Evolutionary conservation across 92 coral and sea anemone species (phyloP).

Genomic region (Paragorgia papillata): DNA sequence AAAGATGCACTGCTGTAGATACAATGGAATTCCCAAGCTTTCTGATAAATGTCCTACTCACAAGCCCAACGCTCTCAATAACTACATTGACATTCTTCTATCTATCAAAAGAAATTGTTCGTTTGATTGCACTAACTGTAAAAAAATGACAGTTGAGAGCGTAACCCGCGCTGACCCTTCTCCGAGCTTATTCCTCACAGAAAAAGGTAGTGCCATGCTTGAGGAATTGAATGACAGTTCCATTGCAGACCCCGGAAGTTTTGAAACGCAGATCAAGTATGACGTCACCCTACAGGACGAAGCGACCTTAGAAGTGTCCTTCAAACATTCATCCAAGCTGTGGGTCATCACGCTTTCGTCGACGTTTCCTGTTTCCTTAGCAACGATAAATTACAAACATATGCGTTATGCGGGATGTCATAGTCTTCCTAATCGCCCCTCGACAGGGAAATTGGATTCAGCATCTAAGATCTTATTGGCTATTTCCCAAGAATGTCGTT

Average conservation of each 20-base stretch:
- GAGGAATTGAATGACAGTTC: not conserved
- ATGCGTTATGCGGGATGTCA: too few relatives aligned
- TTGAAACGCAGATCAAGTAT: not conserved
- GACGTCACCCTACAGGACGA: not conserved
- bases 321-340: not conserved
- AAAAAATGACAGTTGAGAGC: not conserved
- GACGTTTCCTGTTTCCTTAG: not conserved
- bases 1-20: not conserved
- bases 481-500: too few relatives aligned
- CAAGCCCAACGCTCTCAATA: not conserved
- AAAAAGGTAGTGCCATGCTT: not conserved
- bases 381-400: not conserved
- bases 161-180: not conserved
- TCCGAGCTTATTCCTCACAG: not conserved
- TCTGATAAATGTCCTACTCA: too few relatives aligned
- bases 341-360: not conserved
- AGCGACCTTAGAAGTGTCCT: not conserved
- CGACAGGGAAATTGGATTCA: too few relatives aligned
- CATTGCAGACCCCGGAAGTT: not conserved
- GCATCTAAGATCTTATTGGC: too few relatives aligned
- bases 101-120: not conserved
- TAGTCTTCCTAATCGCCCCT: too few relatives aligned
- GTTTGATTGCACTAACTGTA: not conserved
- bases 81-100: conserved; percentile 2
- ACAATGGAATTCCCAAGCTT: not conserved